Conservation (phyloP, 2,113 vertebrate genomes). For the Struthidea cinerea region DNA sequence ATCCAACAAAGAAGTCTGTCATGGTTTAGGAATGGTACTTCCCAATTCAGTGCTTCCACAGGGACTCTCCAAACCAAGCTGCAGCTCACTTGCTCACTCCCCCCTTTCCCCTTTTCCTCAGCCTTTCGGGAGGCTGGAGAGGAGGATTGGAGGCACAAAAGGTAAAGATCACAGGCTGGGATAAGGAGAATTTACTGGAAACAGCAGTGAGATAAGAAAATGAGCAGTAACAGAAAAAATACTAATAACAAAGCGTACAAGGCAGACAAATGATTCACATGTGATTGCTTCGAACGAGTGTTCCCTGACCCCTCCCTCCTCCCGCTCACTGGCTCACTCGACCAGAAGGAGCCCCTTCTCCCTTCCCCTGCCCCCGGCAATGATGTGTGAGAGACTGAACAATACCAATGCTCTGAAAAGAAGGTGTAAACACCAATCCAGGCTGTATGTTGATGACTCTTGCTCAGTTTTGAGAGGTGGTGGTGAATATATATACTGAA, state of each 20-base stretch:
- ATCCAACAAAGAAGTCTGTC: neutral
- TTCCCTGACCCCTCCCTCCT: neutral
- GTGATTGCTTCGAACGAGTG: rapidly evolving
- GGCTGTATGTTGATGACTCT: neutral
- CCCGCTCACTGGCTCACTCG: neutral
- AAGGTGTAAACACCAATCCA: neutral
- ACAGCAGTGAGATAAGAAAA: neutral
- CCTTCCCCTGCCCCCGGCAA: neutral
- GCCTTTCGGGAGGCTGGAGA: neutral
- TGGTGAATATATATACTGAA: neutral
- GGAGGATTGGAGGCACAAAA: neutral
- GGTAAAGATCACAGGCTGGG: neutral
- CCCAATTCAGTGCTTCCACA: neutral
- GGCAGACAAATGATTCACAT: neutral
- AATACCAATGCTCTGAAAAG: neutral
- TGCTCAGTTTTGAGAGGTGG: neutral
- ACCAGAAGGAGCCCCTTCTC: neutral
- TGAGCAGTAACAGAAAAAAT: neutral
- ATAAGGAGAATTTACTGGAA: neutral
- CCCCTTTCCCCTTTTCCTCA: neutral
- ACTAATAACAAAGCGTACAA: neutral
- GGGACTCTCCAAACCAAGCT: neutral
- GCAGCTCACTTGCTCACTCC: rapidly evolving
- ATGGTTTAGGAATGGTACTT: neutral
- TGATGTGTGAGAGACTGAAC: neutral